Conservation (phyloP, 2,113 vertebrate species). For the Pongo abelii region DNA sequence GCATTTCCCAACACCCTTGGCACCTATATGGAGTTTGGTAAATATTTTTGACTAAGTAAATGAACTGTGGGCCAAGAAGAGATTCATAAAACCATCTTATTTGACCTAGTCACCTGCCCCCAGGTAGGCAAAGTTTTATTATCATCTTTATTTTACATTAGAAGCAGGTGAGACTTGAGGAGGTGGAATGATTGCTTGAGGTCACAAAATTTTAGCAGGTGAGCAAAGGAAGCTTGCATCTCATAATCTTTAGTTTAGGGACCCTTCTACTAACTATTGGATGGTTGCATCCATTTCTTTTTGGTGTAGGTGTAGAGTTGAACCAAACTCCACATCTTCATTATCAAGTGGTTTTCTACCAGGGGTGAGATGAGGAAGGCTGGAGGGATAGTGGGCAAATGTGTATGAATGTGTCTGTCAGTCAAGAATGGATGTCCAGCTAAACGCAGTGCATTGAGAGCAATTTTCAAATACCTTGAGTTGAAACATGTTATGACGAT, state of each 20-base stretch:
- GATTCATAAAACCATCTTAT: neutral
- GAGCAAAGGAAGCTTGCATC: neutral
- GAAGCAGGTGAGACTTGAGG: neutral
- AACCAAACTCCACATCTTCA: neutral
- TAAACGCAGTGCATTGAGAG: neutral
- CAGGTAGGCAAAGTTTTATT: neutral
- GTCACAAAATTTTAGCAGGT: neutral
- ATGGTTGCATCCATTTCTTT: neutral
- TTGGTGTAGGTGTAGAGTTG: neutral
- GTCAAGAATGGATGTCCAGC: neutral
- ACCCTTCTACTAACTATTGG: neutral
- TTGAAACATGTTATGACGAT: fast-evolving
- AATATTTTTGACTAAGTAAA: neutral
- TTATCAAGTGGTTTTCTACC: neutral
- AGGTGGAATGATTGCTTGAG: neutral
- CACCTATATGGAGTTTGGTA: neutral
- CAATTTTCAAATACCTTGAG: neutral
- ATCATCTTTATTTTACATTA: neutral
- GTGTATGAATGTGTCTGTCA: too few relatives aligned
- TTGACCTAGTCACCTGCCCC: neutral
- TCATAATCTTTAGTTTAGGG: neutral
- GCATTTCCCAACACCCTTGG: neutral
- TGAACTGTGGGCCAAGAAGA: neutral
- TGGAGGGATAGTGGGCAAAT: neutral
- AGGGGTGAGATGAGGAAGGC: neutral